phyloP scores from a whole-genome alignment of 2,797 vertebrate species.

The Rhabdomys pumilio region DNA sequence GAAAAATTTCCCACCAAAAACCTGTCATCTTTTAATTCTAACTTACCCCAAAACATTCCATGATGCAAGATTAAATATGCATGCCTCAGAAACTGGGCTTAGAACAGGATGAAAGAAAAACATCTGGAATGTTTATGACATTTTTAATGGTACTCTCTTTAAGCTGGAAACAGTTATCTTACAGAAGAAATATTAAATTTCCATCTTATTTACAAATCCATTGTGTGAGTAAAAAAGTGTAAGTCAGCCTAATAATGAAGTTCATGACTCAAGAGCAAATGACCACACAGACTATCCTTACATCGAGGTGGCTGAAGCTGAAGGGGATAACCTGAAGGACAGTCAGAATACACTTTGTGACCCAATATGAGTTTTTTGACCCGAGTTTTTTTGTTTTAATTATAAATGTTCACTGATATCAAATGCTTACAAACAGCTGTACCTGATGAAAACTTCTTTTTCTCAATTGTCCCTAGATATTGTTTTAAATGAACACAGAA shows the following conservation, averaged over 20 bases:
- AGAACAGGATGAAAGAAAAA: background rate
- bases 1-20: background rate
- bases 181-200: slow-evolving; percentile 23
- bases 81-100: background rate
- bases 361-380: background rate
- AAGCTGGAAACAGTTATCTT: background rate
- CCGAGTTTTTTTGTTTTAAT: slow-evolving; percentile 2
- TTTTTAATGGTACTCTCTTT: background rate
- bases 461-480: background rate
- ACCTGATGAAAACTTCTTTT: background rate
- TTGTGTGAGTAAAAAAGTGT: background rate
- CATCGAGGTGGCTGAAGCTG: background rate
- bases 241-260: background rate
- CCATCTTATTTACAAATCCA: background rate
- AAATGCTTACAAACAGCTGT: background rate
- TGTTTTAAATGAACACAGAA: background rate
- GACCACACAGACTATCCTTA: background rate
- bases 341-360: background rate
- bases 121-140: background rate
- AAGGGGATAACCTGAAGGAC: background rate
- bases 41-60: background rate
- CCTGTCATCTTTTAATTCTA: background rate
- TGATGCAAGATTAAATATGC: background rate
- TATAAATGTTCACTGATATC: background rate
- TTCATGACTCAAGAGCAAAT: background rate